Conservation (phyloP, 92 coral and sea anemone species). For the Blastomussa wellsi region DNA sequence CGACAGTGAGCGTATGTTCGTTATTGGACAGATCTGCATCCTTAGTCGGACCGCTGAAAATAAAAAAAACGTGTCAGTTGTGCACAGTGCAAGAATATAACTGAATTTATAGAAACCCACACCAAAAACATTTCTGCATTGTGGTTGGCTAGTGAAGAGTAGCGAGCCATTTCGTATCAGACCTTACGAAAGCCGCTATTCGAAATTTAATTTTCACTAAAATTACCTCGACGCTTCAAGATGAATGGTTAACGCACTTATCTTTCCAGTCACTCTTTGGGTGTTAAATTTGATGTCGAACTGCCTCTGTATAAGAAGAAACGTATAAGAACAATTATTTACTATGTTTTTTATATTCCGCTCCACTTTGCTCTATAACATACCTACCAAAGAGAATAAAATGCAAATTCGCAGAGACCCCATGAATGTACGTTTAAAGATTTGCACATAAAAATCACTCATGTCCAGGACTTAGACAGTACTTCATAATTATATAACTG, state of each 20-base stretch:
- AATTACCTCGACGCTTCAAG: constrained; percentile 76
- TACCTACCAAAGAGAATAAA: neutral
- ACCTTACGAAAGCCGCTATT: too few species aligned
- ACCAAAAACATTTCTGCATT: too few species aligned
- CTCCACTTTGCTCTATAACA: neutral
- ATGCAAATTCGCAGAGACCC: too few species aligned
- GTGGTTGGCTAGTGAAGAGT: too few species aligned
- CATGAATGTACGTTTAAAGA: too few species aligned
- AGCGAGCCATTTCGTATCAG: too few species aligned
- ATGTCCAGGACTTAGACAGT: too few species aligned
- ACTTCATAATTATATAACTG: too few species aligned
- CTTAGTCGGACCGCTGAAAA: constrained; percentile 42
- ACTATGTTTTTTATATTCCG: neutral
- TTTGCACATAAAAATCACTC: too few species aligned
- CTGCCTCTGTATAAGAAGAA: constrained; percentile 44
- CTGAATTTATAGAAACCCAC: too few species aligned
- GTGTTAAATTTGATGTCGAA: constrained; percentile 66
- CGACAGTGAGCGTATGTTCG: constrained; percentile 42
- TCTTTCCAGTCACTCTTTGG: constrained; percentile 67
- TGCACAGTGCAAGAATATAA: neutral
- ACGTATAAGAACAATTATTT: neutral
- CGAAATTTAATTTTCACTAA: neutral
- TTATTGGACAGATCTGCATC: constrained; percentile 67
- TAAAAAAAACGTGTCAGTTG: neutral
- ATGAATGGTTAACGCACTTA: constrained; percentile 55